Percentiles rank a stretch among this genome's conserved stretches.
Evolutionary conservation across 2,888 invertebrate genomes (phyloP).

Genomic region (Eristalis tenax): DNA sequence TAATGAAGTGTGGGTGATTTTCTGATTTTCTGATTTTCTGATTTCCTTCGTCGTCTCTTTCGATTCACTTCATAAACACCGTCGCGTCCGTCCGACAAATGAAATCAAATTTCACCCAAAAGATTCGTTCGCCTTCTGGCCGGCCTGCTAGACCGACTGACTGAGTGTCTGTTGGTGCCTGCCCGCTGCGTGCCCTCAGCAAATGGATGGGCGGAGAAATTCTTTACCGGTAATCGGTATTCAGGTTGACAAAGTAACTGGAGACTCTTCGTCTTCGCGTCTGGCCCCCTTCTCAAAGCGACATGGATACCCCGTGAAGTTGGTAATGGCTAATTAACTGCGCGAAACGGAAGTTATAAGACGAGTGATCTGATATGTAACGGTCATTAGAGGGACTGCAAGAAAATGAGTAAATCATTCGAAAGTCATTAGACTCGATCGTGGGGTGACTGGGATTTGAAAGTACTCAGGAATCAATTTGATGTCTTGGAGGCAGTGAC

Average conservation of each 20-base stretch:
- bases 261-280: slow-evolving; percentile 2
- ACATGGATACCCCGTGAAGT: slow-evolving; percentile 23
- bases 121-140: neutral
- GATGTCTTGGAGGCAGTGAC: no score
- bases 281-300: slow-evolving; percentile 14
- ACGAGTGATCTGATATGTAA: slow-evolving; percentile 26
- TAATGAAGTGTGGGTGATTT: slow-evolving; percentile 48
- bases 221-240: slow-evolving; percentile 48
- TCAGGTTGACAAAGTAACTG: slow-evolving; percentile 51
- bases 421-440: slow-evolving; percentile 2
- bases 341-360: slow-evolving; percentile 19
- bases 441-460: no score
- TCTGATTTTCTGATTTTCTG: slow-evolving; percentile 24
- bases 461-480: no score
- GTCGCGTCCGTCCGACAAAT: neutral
- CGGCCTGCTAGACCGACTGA: no score
- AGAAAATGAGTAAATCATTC: slow-evolving; percentile 23
- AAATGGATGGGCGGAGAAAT: slow-evolving; percentile 53
- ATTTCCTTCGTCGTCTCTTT: slow-evolving; percentile 6
- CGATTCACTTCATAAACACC: neutral
- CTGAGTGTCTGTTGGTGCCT: no score
- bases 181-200: neutral
- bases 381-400: slow-evolving; percentile 22
- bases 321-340: slow-evolving; percentile 38
- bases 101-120: slow-evolving; percentile 56